Evolutionary conservation across 2,113 vertebrate species (phyloP).

Genomic region (Artemisiospiza belli): DNA sequence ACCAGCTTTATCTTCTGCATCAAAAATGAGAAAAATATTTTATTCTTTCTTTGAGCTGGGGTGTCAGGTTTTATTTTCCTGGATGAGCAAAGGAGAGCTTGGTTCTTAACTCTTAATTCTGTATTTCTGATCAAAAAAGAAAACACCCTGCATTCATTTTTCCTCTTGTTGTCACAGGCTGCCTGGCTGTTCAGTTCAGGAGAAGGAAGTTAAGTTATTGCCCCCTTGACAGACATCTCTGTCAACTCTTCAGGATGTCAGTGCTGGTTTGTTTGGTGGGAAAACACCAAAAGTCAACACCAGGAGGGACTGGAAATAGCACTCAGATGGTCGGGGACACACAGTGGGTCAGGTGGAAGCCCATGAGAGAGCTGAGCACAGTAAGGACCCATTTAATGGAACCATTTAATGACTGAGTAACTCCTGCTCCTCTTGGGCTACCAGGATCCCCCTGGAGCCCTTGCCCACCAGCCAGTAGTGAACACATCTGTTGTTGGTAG

Average conservation of each 20-base stretch:
- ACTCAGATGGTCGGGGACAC: not conserved
- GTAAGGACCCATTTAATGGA: not conserved
- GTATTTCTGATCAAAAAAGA: not conserved
- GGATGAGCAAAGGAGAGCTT: not conserved
- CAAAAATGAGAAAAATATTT: not conserved
- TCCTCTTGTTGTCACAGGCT: not conserved
- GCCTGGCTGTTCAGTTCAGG: not conserved
- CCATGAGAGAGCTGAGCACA: not conserved
- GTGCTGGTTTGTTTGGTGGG: not conserved
- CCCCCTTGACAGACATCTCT: not conserved
- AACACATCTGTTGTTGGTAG: not conserved
- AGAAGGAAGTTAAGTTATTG: not conserved
- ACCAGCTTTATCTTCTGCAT: not conserved
- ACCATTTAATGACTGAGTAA: not conserved
- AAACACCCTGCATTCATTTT: not conserved
- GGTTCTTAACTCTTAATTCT: not conserved
- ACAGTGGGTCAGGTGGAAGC: not conserved
- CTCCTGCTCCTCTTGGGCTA: not conserved
- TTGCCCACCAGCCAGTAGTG: not conserved
- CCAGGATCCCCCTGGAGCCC: not conserved
- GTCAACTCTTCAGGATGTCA: not conserved
- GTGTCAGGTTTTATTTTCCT: not conserved
- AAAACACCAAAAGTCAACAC: constrained; percentile 35
- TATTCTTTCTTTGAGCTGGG: not conserved
- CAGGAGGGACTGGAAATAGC: not conserved